phyloP scores from a whole-genome alignment of 2,888 invertebrate species.

The Meganola albula region DNA sequence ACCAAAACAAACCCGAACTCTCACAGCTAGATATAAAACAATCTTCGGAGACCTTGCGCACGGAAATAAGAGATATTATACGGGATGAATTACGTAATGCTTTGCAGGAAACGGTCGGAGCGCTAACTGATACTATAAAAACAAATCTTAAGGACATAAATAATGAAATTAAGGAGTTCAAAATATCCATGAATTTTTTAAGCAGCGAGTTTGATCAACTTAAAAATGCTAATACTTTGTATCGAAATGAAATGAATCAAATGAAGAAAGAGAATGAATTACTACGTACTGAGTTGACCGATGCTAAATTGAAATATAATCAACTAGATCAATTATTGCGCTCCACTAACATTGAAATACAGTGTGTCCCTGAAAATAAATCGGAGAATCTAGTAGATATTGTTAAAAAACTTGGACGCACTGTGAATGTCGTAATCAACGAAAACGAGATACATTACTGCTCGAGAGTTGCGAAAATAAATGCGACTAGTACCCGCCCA shows the following conservation, averaged over 20 bases:
- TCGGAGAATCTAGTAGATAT: slow-evolving; percentile 3
- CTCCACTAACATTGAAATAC: not conserved
- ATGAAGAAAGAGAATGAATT: slow-evolving; percentile 2
- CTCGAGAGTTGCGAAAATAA: slow-evolving; percentile 2
- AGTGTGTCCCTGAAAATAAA: slow-evolving; percentile 6
- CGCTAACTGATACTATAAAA: not conserved
- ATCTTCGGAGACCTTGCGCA: not conserved
- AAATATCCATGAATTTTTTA: not conserved
- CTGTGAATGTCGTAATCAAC: not conserved
- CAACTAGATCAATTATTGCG: slow-evolving; percentile 2
- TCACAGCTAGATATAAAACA: not conserved
- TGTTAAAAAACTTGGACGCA: slow-evolving; percentile 1
- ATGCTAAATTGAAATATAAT: not conserved
- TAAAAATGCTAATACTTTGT: not conserved
- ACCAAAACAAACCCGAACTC: not conserved
- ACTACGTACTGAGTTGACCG: not conserved
- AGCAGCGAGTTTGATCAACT: slow-evolving; percentile 3
- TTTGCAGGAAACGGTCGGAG: slow-evolving; percentile 3
- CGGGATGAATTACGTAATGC: slow-evolving; percentile 5
- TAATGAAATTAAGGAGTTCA: not conserved
- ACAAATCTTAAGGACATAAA: not conserved
- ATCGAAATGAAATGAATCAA: not conserved
- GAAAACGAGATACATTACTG: slow-evolving; percentile 1
- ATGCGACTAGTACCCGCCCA: no score
- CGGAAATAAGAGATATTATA: slow-evolving; percentile 3